Evolutionary conservation across 2,888 invertebrate genomes (phyloP).

Genomic region (Andrena flavipes): DNA sequence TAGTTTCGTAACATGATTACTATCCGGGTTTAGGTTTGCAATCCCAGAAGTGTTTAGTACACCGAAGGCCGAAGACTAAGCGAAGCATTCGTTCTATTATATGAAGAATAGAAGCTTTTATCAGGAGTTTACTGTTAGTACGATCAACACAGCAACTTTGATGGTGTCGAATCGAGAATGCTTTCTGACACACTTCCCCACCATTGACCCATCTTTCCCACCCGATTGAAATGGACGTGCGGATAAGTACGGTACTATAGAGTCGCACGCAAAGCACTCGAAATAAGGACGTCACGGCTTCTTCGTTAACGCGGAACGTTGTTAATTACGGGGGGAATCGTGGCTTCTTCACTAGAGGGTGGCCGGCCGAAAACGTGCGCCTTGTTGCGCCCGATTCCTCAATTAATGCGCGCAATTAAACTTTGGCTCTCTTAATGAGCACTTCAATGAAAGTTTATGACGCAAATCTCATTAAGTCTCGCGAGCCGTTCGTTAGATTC

Average conservation of each 20-base stretch:
- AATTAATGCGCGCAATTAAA: constrained; percentile 60
- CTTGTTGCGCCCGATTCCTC: constrained; percentile 44
- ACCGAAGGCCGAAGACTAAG: neutral
- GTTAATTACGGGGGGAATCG: constrained; percentile 39
- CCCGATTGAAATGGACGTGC: neutral
- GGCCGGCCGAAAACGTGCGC: constrained; percentile 16
- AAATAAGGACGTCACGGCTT: constrained; percentile 1
- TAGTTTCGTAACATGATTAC: neutral
- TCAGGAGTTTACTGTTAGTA: too few species aligned
- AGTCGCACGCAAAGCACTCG: constrained; percentile 2
- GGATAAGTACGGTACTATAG: neutral
- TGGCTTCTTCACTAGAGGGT: neutral
- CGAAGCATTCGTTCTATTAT: neutral
- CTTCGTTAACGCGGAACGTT: constrained; percentile 20
- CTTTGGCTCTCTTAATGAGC: constrained; percentile 53
- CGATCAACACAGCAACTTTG: neutral
- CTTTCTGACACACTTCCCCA: neutral
- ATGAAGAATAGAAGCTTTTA: too few species aligned
- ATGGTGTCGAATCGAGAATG: neutral
- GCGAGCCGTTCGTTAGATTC: constrained; percentile 35
- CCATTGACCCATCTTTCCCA: neutral
- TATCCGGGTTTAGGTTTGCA: neutral
- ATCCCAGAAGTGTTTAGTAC: too few species aligned
- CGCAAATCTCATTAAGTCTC: constrained; percentile 44
- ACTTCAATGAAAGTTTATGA: constrained; percentile 52